Percentiles rank a stretch among this genome's conserved stretches.
Conservation (phyloP, 2,888 invertebrate genomes). For the Embidobia sp. region DNA sequence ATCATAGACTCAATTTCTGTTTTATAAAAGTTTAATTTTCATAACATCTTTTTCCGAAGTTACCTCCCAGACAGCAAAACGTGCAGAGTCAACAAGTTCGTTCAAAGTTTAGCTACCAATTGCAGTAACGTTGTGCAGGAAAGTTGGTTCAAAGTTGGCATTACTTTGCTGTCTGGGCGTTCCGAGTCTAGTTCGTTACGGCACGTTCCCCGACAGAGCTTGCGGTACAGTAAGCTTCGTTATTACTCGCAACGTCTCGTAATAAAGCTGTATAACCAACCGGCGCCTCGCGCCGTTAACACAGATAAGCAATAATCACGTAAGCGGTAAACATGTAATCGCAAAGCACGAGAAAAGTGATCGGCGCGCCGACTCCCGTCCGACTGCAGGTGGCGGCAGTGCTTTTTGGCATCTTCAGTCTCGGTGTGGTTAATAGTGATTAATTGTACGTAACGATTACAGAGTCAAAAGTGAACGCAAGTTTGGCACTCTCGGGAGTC, state of each 20-base stretch:
- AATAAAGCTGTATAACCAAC: conserved; percentile 55
- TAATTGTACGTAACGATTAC: no score
- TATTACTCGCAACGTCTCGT: conserved; percentile 36
- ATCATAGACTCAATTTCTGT: no score
- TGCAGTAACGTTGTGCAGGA: no score
- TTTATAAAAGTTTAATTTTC: no score
- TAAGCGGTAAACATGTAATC: conserved; percentile 57
- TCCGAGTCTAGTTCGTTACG: no score
- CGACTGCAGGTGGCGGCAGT: conserved; percentile 27
- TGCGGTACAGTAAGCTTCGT: conserved; percentile 49
- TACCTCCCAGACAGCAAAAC: no score
- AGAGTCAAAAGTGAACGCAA: neutral
- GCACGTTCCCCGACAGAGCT: conserved; percentile 27
- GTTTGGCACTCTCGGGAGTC: conserved; percentile 37
- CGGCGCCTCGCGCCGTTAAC: conserved; percentile 47
- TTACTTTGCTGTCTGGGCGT: no score
- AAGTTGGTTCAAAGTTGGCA: no score
- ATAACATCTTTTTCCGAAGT: no score
- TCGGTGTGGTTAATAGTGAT: neutral
- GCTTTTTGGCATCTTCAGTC: conserved; percentile 26
- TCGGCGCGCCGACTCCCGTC: conserved; percentile 23
- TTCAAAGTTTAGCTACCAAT: no score
- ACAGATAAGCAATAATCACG: conserved; percentile 58
- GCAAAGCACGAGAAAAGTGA: conserved; percentile 56
- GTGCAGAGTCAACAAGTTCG: no score